These are phyloP conservation scores for Genyomyrus donnyi DNA, from an alignment of 2,113 vertebrate species.

Conservation along the genomic window DNA sequence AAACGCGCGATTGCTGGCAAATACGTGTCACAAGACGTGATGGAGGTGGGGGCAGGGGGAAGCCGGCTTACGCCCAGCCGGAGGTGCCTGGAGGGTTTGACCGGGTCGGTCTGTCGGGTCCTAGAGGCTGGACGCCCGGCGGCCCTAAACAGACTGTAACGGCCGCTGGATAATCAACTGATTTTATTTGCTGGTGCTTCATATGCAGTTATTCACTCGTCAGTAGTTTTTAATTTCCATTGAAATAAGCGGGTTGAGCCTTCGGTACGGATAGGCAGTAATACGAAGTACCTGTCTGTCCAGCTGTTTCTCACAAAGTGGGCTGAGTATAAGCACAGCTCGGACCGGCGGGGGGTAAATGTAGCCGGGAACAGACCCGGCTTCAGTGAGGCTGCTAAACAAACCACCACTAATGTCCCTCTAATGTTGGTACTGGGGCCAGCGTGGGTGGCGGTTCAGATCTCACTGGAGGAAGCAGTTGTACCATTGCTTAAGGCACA, in stretches of 20 bases:
- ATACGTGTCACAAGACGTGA: constrained; percentile 3
- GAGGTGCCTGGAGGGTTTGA: not conserved
- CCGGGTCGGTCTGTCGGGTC: not conserved
- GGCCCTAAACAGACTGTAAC: not conserved
- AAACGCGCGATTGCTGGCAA: not conserved
- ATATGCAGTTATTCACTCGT: not conserved
- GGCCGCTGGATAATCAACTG: not conserved
- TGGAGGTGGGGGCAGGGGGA: not conserved
- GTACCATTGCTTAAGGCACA: not conserved
- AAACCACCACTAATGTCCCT: not conserved
- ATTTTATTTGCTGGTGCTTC: not conserved
- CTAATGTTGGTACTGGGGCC: not conserved
- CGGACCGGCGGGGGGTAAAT: not conserved
- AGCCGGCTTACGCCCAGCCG: not conserved
- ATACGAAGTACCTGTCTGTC: not conserved
- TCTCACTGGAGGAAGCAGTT: not conserved
- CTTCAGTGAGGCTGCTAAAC: not conserved
- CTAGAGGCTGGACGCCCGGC: not conserved
- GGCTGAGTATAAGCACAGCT: not conserved
- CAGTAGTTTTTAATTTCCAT: not conserved
- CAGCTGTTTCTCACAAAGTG: not conserved
- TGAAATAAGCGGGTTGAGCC: not conserved
- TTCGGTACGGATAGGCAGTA: not conserved
- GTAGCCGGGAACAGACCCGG: not conserved
- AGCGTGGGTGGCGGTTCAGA: not conserved